Base-by-base conservation (phyloP, 2,888 invertebrate genomes). In the Lepidochitona cinerea region DNA sequence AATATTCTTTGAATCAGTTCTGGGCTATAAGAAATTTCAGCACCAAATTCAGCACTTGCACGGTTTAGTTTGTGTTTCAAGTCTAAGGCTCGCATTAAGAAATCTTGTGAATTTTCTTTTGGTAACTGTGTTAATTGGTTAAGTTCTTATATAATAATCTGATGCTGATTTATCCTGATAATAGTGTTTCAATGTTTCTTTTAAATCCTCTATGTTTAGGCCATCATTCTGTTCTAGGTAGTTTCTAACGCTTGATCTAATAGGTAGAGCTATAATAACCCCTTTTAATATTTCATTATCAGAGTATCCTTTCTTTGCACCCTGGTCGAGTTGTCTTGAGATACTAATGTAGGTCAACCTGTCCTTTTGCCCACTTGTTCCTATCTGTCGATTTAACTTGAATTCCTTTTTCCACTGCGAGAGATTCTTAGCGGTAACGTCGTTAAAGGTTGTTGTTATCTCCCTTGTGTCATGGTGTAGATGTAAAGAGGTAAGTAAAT, bases 111-210 rank as follows among this genome's bases (percentile, higher is more conserved):
- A 26, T n/a, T 26, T 67, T 70, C 74, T 33, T 70, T 70, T 3
- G 70, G 35, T 14, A 23, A n/a, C 23, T 74, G 67, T 0, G 52
- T 36, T n/a, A 67, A 26, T 7, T 65, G 14, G 14, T 70, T 64
- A 18, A 74, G 26, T 70, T 74, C 70, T 52, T 70, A 73, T 23
- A 70, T 70, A 66, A 70, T 70, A 36, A 23, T 49, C n/a, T 18
- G 3, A 26, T 54, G 54, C n/a, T n/a, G n/a, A n/a, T 26, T 70
- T 53, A 33, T 70, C 74, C 14, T 66, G 70, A 37, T 74, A 70
- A 36, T 70, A 37, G 23, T 70, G 36, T 36, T 70, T 64, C 29
- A 74, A 52, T 9, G 35, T 52, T 29, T 33, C 33, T 36, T 68
- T 49, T 26, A 29, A 26, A 5, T 53, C 41, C 18, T 14, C 18